phyloP scores from a whole-genome alignment of 2,797 vertebrate genomes.

The Chelidonichthys spinosus region DNA sequence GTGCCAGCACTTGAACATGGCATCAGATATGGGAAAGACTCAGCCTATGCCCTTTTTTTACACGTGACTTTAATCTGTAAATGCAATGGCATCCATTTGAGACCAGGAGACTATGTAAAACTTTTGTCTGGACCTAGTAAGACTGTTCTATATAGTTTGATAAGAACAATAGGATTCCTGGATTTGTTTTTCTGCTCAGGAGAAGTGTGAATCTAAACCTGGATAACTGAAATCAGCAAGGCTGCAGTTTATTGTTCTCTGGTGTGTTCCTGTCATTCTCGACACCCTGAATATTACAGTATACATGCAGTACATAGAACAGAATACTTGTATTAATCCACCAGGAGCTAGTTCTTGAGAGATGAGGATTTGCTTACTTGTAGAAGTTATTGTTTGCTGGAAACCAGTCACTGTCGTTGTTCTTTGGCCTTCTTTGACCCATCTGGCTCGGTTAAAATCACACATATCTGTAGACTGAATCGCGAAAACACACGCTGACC shows the following conservation, averaged over 20 bases:
- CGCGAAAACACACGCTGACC: constrained; percentile 1
- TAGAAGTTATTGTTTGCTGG: background rate
- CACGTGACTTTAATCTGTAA: background rate
- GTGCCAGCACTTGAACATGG: background rate
- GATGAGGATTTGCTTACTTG: background rate
- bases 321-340: too few species aligned
- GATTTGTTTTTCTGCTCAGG: too few species aligned
- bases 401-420: background rate
- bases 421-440: background rate
- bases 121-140: background rate
- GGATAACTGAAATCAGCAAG: too few species aligned
- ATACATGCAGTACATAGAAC: too few species aligned
- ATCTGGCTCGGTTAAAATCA: background rate
- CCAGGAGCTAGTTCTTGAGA: background rate
- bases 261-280: background rate
- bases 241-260: background rate
- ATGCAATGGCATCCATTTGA: background rate
- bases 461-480: background rate
- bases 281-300: background rate
- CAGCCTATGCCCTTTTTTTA: background rate
- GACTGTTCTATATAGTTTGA: background rate
- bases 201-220: too few species aligned
- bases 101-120: background rate
- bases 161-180: background rate
- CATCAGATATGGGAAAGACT: background rate